These are phyloP conservation scores for Tipula unca DNA, from an alignment of 2,888 invertebrate species.

Conservation along the genomic window DNA sequence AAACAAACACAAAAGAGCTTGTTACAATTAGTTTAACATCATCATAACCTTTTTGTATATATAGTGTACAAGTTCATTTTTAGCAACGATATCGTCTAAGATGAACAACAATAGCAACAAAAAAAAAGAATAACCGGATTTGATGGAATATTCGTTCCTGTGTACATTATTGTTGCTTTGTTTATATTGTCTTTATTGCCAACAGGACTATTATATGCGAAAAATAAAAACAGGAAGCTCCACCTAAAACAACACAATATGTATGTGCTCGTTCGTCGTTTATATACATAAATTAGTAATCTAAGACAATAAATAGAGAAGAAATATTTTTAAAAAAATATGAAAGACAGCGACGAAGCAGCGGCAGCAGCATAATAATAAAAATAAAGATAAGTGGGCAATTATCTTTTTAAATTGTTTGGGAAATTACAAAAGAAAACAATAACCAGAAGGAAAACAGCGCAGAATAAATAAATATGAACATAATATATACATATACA, in stretches of 20 bases:
- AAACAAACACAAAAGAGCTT: not conserved
- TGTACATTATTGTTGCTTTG: not conserved
- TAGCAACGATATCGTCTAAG: not conserved
- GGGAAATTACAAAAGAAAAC: not conserved
- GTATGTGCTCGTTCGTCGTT: not conserved
- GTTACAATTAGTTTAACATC: not conserved
- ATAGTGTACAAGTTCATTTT: not conserved
- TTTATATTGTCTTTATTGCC: not conserved
- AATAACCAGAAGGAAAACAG: not conserved
- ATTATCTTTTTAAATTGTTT: constrained; percentile 14
- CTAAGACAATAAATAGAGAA: not conserved
- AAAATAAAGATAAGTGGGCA: constrained; percentile 8
- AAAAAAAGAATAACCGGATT: not conserved
- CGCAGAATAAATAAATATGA: not conserved
- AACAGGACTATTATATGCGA: not conserved
- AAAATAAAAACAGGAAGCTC: not conserved
- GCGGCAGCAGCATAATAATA: not conserved
- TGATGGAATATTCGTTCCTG: not conserved
- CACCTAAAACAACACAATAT: constrained; percentile 1
- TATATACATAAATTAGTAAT: not conserved
- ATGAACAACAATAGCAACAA: not conserved
- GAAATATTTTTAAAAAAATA: not conserved
- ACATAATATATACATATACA: not conserved
- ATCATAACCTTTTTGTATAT: not conserved
- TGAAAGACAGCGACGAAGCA: not conserved